These are phyloP conservation scores for Luscinia luscinia DNA, from an alignment of 2,797 vertebrate species.

Conservation along the genomic window DNA sequence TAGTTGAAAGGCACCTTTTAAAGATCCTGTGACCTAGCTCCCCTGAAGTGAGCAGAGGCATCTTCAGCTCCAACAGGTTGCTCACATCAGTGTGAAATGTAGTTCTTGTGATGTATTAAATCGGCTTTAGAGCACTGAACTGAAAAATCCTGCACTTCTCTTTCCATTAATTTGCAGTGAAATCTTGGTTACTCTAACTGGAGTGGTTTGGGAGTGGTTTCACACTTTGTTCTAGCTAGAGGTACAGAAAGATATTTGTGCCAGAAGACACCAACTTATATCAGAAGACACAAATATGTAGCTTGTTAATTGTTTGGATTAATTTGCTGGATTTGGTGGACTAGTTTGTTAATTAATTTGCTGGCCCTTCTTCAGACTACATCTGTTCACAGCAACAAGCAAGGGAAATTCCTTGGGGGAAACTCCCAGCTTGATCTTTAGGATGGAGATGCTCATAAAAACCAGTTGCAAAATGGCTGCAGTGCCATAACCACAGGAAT, in stretches of 20 bases:
- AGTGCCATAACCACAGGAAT: not conserved
- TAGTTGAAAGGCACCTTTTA: not conserved
- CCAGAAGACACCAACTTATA: not conserved
- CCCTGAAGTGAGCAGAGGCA: not conserved
- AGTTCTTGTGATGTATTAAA: not conserved
- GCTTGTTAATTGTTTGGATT: not conserved
- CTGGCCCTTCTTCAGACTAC: not conserved
- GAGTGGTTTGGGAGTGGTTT: not conserved
- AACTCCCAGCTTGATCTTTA: conserved; percentile 2
- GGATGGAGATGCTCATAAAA: not conserved
- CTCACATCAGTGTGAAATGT: not conserved
- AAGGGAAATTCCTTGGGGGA: not conserved
- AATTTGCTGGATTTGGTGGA: not conserved
- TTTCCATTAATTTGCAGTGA: not conserved
- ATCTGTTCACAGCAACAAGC: not conserved
- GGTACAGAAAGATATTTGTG: not conserved
- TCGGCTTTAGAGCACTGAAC: not conserved
- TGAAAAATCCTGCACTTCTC: not conserved
- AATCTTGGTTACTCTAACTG: not conserved
- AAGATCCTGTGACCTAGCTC: rapidly evolving
- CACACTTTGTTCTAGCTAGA: not conserved
- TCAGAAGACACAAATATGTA: not conserved
- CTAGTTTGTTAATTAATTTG: not conserved
- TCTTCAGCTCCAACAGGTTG: not conserved
- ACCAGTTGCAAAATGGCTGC: not conserved